phyloP scores from a whole-genome alignment of 1,140 invertebrate genomes.

The Plectrocnemia conspersa region DNA sequence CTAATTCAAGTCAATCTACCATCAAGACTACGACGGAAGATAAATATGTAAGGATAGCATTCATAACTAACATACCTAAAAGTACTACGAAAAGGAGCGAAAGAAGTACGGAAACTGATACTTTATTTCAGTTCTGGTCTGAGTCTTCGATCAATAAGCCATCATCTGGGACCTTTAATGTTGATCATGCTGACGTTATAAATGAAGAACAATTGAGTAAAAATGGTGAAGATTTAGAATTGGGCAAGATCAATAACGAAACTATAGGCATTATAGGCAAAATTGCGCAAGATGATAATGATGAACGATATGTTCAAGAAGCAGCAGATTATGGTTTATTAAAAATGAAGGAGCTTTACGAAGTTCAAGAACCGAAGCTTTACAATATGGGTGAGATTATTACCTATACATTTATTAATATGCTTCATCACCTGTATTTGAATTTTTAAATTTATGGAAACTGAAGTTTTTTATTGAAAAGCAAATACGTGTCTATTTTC shows the following conservation, averaged over 20 bases:
- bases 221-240: conserved; percentile 7
- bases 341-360: conserved; percentile 61
- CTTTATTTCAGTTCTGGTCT: conserved; percentile 28
- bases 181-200: background rate
- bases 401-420: background rate
- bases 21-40: conserved; percentile 7
- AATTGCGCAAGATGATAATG: conserved; percentile 34
- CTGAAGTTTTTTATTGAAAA: no score
- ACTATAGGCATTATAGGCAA: background rate
- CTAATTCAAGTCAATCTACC: background rate
- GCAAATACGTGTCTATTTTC: no score
- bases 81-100: conserved; percentile 16
- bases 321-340: conserved; percentile 62
- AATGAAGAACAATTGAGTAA: conserved; percentile 11
- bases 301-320: conserved; percentile 53
- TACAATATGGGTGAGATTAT: conserved; percentile 64
- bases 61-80: conserved; percentile 21
- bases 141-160: conserved; percentile 1
- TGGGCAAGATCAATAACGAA: background rate
- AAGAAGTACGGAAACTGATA: conserved; percentile 15
- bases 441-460: background rate
- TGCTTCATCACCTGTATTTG: background rate
- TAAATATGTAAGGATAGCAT: conserved; percentile 21
- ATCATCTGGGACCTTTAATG: conserved; percentile 6
- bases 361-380: conserved; percentile 62